phyloP scores from a whole-genome alignment of 2,888 invertebrate species.

The Drosophila longiperda region DNA sequence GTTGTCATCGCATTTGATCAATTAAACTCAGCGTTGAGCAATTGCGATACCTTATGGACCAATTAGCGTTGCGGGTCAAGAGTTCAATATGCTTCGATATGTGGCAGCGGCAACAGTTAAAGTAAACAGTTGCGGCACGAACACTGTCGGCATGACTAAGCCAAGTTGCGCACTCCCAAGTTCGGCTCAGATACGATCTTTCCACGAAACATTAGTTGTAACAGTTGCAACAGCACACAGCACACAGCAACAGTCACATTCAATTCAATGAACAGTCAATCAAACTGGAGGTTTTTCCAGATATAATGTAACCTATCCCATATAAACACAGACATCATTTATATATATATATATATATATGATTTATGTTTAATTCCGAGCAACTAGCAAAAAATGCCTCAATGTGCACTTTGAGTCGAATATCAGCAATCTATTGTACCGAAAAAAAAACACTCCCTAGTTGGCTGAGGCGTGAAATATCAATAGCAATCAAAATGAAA shows the following conservation, averaged over 20 bases:
- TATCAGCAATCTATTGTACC: conserved; percentile 52
- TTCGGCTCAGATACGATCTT: conserved; percentile 44
- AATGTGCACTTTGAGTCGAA: conserved; percentile 21
- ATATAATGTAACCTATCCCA: conserved; percentile 28
- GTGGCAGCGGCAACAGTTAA: conserved; percentile 1
- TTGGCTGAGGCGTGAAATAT: conserved; percentile 72
- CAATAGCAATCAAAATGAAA: conserved; percentile 65
- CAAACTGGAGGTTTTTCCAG: conserved; percentile 39
- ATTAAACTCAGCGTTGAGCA: conserved; percentile 61
- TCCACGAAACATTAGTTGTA: conserved; percentile 37
- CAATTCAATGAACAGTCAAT: conserved; percentile 29
- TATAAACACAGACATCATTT: background rate
- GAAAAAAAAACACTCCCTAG: conserved; percentile 51
- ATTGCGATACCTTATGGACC: conserved; percentile 67
- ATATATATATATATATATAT: conserved; percentile 32
- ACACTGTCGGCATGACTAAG: conserved; percentile 57
- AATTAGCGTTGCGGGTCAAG: conserved; percentile 70
- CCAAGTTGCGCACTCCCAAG: conserved; percentile 18
- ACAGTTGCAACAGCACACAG: conserved; percentile 28
- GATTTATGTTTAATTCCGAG: conserved; percentile 4
- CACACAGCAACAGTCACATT: conserved; percentile 15
- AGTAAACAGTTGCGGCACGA: conserved; percentile 31
- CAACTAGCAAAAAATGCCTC: conserved; percentile 9
- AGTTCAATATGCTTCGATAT: conserved; percentile 63
- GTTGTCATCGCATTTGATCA: conserved; percentile 70